Evolutionary conservation across 2,888 invertebrate species (phyloP).

Genomic region (Macrophya alboannulata): DNA sequence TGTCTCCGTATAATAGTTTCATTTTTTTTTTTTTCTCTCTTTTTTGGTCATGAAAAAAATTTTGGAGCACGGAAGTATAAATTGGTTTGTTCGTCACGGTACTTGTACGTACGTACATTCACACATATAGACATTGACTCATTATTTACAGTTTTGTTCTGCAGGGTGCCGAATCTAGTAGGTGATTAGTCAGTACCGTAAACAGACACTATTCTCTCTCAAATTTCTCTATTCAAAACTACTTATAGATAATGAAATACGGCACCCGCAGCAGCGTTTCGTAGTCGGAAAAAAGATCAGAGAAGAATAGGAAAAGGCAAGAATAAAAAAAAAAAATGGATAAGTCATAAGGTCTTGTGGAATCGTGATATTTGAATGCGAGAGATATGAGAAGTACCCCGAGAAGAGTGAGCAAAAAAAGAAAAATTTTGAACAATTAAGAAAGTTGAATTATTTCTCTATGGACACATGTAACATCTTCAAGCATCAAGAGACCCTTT

Average conservation of each 20-base stretch:
- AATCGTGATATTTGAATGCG: background rate
- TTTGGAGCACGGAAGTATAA: slow-evolving; percentile 24
- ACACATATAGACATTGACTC: slow-evolving; percentile 5
- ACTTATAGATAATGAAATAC: slow-evolving; percentile 18
- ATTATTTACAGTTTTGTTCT: slow-evolving; percentile 52
- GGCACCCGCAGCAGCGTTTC: slow-evolving; percentile 61
- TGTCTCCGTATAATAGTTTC: background rate
- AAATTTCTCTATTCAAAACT: background rate
- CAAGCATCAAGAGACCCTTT: background rate
- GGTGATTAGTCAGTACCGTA: slow-evolving; percentile 36
- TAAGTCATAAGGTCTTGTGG: background rate
- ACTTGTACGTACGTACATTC: background rate
- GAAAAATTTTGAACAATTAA: background rate
- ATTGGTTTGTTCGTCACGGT: slow-evolving; percentile 39
- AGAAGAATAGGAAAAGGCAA: background rate
- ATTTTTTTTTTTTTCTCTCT: background rate
- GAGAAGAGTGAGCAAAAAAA: too few relatives aligned
- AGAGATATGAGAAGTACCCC: background rate
- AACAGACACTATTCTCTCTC: slow-evolving; percentile 9
- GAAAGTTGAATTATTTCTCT: background rate
- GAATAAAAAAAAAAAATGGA: background rate
- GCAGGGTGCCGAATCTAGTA: slow-evolving; percentile 47
- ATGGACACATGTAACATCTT: background rate
- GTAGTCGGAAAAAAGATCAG: background rate
- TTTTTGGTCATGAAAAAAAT: background rate